Percentiles rank a stretch among this genome's conserved stretches.
phyloP scores from a whole-genome alignment of 1,140 invertebrate species.

The Drosophila elegans region DNA sequence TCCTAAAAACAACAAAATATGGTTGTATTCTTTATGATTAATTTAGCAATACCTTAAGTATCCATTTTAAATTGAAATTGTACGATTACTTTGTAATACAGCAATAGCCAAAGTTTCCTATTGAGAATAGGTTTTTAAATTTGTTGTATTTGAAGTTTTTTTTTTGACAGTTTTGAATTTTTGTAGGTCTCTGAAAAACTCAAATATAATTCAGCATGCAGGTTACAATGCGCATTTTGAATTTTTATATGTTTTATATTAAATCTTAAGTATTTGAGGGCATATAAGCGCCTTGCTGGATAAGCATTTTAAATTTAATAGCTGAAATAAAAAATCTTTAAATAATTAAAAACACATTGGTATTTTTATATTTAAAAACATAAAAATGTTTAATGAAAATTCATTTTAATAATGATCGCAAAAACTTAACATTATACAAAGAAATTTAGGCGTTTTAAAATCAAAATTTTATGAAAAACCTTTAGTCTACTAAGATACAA shows the following conservation, averaged over 20 bases:
- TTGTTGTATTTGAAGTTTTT: neutral
- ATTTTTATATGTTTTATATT: constrained; percentile 11
- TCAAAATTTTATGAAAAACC: constrained; percentile 20
- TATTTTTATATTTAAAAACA: neutral
- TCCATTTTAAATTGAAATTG: constrained; percentile 61
- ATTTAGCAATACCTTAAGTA: constrained; percentile 78
- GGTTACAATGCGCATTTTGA: constrained; percentile 70
- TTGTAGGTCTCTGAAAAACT: constrained; percentile 25
- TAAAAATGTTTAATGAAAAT: constrained; percentile 38
- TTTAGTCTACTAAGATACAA: neutral
- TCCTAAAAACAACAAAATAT: constrained; percentile 84
- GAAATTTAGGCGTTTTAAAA: constrained; percentile 10
- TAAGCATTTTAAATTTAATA: constrained; percentile 11
- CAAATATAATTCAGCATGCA: constrained; percentile 62
- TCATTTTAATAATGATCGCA: constrained; percentile 25
- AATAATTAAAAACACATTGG: constrained; percentile 19
- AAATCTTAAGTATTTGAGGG: constrained; percentile 24
- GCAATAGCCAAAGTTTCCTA: constrained; percentile 58
- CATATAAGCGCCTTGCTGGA: constrained; percentile 6
- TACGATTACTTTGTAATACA: constrained; percentile 41
- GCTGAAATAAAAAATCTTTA: constrained; percentile 12
- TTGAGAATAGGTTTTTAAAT: constrained; percentile 40
- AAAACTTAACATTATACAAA: constrained; percentile 38
- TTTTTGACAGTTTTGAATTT: constrained; percentile 51
- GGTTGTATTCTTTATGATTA: constrained; percentile 42